Evolutionary conservation across 1,140 invertebrate genomes (phyloP).

Genomic region (Dendroctonus valens): DNA sequence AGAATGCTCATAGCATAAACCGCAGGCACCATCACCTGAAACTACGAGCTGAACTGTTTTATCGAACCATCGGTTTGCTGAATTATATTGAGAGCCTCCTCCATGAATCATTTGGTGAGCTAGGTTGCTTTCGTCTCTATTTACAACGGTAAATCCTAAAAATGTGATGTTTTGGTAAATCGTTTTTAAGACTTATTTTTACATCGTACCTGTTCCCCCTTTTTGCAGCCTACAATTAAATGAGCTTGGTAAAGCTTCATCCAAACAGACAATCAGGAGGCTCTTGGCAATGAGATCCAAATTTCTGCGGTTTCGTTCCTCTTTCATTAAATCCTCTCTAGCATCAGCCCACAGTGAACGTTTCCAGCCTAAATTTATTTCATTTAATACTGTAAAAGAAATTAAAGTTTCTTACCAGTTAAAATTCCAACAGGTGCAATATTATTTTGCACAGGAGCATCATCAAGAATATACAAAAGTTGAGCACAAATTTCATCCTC

Average conservation of each 20-base stretch:
- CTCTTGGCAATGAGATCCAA: slow-evolving; percentile 81
- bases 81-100: slow-evolving; percentile 78
- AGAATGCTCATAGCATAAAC: slow-evolving; percentile 97
- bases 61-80: slow-evolving; percentile 95
- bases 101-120: slow-evolving; percentile 91
- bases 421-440: slow-evolving; percentile 78
- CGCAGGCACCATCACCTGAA: slow-evolving; percentile 85
- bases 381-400: not conserved
- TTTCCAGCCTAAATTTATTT: slow-evolving; percentile 57
- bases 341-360: slow-evolving; percentile 79
- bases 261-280: slow-evolving; percentile 85
- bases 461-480: slow-evolving; percentile 71
- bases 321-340: slow-evolving; percentile 68
- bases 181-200: no score
- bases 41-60: slow-evolving; percentile 91
- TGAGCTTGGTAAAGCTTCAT: slow-evolving; percentile 66
- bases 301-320: slow-evolving; percentile 77
- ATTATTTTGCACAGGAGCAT: slow-evolving; percentile 61
- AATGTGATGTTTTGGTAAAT: not conserved
- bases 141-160: slow-evolving; percentile 48
- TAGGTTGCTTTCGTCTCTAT: slow-evolving; percentile 80
- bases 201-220: slow-evolving; percentile 39
- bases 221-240: slow-evolving; percentile 60
- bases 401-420: slow-evolving; percentile 52
- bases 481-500: slow-evolving; percentile 75